A percentile compares a stretch with the other conserved stretches of the same genome.
phyloP scores from a whole-genome alignment of 1,140 invertebrate genomes.

The Pollicipes pollicipes region DNA sequence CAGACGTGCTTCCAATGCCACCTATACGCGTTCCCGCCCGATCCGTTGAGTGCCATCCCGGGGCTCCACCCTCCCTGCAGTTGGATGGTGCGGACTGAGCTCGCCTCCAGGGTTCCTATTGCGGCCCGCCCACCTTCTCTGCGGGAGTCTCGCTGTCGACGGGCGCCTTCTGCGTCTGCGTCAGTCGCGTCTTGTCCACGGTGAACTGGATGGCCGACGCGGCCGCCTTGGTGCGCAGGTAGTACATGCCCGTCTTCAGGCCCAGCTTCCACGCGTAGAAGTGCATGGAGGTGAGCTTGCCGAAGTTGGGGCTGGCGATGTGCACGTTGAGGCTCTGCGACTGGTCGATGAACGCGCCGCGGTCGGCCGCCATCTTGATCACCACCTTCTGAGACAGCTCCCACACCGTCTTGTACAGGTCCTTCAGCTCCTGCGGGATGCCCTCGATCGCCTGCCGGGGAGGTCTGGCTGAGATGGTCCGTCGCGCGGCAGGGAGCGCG shows the following conservation, averaged over 20 bases:
- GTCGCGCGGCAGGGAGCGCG: no score
- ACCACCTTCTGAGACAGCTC: conserved; percentile 89
- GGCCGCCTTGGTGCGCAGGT: conserved; percentile 88
- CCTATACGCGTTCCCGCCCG: no score
- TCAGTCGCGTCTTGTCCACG: conserved; percentile 72
- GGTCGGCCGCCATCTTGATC: conserved; percentile 93
- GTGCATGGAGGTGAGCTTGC: conserved; percentile 91
- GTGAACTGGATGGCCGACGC: conserved; percentile 95
- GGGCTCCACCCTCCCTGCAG: no score
- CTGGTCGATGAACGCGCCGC: conserved; percentile 96
- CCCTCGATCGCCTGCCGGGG: conserved; percentile 49
- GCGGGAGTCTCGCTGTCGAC: conserved; percentile 14
- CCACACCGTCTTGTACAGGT: conserved; percentile 96
- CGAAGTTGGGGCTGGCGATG: conserved; percentile 82
- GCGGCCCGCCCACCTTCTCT: background rate
- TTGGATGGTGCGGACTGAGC: no score
- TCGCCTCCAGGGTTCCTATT: no score
- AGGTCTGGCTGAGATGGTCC: no score
- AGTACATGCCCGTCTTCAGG: conserved; percentile 98
- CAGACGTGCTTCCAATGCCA: no score
- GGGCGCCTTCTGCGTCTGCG: conserved; percentile 20
- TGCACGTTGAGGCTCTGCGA: conserved; percentile 95
- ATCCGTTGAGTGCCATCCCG: no score
- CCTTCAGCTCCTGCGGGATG: conserved; percentile 77
- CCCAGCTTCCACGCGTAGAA: conserved; percentile 94